phyloP scores from a whole-genome alignment of 2,888 invertebrate species.

The Pseudolycoriella hygida region DNA sequence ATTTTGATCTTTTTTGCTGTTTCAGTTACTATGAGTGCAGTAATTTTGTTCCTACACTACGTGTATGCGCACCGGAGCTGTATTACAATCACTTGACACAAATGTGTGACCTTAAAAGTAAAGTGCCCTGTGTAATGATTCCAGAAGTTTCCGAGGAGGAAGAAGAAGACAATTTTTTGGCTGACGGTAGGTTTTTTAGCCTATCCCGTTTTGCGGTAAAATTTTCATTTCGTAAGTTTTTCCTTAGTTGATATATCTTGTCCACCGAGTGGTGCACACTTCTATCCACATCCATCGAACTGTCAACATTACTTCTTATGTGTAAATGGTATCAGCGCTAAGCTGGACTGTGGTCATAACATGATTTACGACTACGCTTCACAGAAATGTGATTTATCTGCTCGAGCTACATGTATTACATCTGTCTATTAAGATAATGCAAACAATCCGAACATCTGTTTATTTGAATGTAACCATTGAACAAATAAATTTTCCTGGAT shows the following conservation, averaged over 20 bases:
- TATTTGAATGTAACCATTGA: no score
- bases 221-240: no score
- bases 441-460: no score
- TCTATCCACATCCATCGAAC: background rate
- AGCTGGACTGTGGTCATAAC: background rate
- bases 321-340: background rate
- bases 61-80: background rate
- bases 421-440: no score
- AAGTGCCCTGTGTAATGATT: background rate
- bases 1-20: background rate
- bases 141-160: background rate
- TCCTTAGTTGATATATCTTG: background rate
- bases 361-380: background rate
- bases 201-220: no score
- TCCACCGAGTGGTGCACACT: background rate
- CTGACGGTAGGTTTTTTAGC: no score
- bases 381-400: background rate
- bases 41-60: background rate
- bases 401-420: background rate
- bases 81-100: background rate
- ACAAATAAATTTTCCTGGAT: no score
- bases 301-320: constrained; percentile 1
- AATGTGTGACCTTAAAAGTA: background rate
- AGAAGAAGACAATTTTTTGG: background rate
- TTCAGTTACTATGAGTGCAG: background rate